These are phyloP conservation scores for Volucella zonaria DNA, from an alignment of 2,888 invertebrate genomes.

Conservation along the genomic window DNA sequence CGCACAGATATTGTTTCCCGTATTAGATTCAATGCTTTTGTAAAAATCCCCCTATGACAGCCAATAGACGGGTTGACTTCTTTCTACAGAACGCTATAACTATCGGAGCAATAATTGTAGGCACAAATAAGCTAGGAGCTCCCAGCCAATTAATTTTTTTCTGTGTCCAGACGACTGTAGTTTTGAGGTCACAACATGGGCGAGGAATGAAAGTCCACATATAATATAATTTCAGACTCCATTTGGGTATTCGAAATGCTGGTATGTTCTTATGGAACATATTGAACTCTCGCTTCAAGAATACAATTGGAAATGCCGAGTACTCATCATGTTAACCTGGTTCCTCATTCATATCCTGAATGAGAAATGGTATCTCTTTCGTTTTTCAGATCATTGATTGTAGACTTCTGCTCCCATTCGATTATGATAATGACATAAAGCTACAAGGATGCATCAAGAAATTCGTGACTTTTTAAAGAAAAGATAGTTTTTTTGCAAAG, in stretches of 20 bases:
- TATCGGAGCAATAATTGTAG: too few relatives aligned
- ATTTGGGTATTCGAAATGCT: constrained; percentile 86
- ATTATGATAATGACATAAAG: constrained; percentile 60
- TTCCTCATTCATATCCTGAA: constrained; percentile 77
- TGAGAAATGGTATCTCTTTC: constrained; percentile 56
- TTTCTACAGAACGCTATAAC: too few relatives aligned
- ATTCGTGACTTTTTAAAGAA: too few relatives aligned
- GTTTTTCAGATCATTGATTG: constrained; percentile 58
- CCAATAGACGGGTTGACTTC: too few relatives aligned
- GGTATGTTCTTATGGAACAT: constrained; percentile 91
- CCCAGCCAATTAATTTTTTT: too few relatives aligned
- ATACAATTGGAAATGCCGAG: constrained; percentile 86
- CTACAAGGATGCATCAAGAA: too few relatives aligned
- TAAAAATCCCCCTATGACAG: too few relatives aligned
- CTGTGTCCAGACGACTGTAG: too few relatives aligned
- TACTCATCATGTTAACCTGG: constrained; percentile 84
- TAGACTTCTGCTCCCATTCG: constrained; percentile 32
- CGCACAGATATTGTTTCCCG: constrained; percentile 94
- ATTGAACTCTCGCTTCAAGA: constrained; percentile 89
- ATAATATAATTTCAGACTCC: constrained; percentile 94
- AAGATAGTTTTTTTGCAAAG: too few relatives aligned
- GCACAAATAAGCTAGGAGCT: too few relatives aligned
- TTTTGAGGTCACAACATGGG: too few relatives aligned
- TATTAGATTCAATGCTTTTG: constrained; percentile 86
- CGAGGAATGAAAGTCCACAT: constrained; percentile 93